Conservation (phyloP, 2,113 vertebrate species). For the Struthidea cinerea region DNA sequence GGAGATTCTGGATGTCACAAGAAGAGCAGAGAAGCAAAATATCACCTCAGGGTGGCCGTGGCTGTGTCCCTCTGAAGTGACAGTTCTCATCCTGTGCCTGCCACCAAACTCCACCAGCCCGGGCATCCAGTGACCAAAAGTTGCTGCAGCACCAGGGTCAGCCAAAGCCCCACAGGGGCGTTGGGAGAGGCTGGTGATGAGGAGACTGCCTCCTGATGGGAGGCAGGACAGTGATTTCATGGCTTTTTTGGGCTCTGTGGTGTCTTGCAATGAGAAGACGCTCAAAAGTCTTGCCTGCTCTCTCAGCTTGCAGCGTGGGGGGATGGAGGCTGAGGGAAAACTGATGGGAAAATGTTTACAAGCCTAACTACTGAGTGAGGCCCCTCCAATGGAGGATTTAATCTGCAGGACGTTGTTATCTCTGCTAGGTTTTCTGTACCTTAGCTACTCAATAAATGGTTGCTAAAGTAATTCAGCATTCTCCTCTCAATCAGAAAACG, state of each 20-base stretch:
- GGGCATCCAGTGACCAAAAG: background rate
- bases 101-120: background rate
- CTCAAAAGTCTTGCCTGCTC: background rate
- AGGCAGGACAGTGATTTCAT: background rate
- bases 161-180: background rate
- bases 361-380: background rate
- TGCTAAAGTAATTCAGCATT: slow-evolving; percentile 29
- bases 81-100: rapidly evolving
- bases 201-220: background rate
- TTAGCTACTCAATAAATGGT: slow-evolving; percentile 47
- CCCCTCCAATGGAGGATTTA: slow-evolving; percentile 4
- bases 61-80: background rate
- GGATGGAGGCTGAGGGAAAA: background rate
- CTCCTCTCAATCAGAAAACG: slow-evolving; percentile 16
- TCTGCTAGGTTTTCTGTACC: slow-evolving; percentile 21
- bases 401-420: slow-evolving; percentile 13
- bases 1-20: background rate
- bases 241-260: background rate
- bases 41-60: background rate
- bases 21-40: background rate
- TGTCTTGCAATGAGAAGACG: background rate
- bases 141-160: background rate
- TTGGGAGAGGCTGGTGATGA: background rate
- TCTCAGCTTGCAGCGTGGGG: background rate
- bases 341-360: background rate